Conservation (phyloP, 2,888 invertebrate species). For the Platerodrilus igneus region DNA sequence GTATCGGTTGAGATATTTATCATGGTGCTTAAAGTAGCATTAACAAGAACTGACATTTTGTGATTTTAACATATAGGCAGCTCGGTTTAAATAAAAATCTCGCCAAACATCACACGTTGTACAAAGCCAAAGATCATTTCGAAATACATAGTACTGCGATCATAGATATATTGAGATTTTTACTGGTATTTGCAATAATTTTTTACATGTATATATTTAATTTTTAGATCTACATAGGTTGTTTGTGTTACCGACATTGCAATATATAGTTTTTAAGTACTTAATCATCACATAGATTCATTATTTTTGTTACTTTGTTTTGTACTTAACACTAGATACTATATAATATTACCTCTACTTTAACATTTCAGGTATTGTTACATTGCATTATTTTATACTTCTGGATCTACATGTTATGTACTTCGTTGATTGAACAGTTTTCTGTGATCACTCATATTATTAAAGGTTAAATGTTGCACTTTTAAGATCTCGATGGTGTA, state of each 20-base stretch:
- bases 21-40: slow-evolving; percentile 34
- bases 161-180: slow-evolving; percentile 6
- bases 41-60: slow-evolving; percentile 36
- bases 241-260: slow-evolving; percentile 18
- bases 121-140: slow-evolving; percentile 25
- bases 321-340: no score
- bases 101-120: slow-evolving; percentile 22
- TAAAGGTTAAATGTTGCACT: slow-evolving; percentile 36
- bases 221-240: slow-evolving; percentile 10
- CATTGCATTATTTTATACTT: no score
- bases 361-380: no score
- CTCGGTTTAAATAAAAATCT: slow-evolving; percentile 19
- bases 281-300: no score
- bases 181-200: slow-evolving; percentile 14
- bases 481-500: slow-evolving; percentile 38
- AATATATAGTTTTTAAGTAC: no score
- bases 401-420: no score
- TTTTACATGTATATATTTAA: slow-evolving; percentile 18
- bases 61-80: slow-evolving; percentile 34
- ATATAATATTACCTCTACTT: no score
- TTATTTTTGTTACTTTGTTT: no score
- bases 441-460: slow-evolving; percentile 40
- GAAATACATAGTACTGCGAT: slow-evolving; percentile 11
- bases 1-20: no score
- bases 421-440: slow-evolving; percentile 29